A percentile compares a stretch with the other conserved stretches of the same genome.
phyloP scores from a whole-genome alignment of 64 coral and sea anemone genomes.

The Pocillopora damicornis region DNA sequence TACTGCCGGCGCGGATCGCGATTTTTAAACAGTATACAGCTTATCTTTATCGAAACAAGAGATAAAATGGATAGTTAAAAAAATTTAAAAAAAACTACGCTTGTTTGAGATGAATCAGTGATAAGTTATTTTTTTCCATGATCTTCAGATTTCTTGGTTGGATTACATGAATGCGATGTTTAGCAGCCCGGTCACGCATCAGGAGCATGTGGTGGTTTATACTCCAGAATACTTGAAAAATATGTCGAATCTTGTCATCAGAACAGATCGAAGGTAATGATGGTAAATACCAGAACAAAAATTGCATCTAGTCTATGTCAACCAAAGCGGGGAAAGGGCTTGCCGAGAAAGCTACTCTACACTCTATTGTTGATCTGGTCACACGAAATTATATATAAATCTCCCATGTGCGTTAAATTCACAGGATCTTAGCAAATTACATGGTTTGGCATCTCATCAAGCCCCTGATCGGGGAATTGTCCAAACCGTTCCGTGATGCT shows the following conservation, averaged over 20 bases:
- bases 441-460: conserved; percentile 99
- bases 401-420: neutral
- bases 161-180: conserved; percentile 99
- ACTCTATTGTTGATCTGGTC: too few species aligned
- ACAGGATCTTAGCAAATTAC: conserved; percentile 91
- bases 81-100: too few species aligned
- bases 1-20: too few species aligned
- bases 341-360: too few species aligned
- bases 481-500: conserved; percentile 86
- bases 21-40: too few species aligned
- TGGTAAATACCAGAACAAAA: too few species aligned
- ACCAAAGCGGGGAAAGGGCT: too few species aligned
- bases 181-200: conserved; percentile 74
- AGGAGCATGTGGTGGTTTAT: conserved; percentile 86
- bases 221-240: conserved; percentile 91
- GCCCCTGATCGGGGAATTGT: conserved; percentile 71
- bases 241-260: conserved; percentile 93
- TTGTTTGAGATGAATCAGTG: neutral
- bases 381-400: too few species aligned
- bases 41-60: too few species aligned
- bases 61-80: too few species aligned
- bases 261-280: conserved; percentile 87
- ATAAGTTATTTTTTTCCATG: neutral
- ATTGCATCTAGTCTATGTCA: too few species aligned
- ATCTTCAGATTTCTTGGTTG: conserved; percentile 96